Conservation (phyloP, 2,113 vertebrate species). For the Pithys albifrons region DNA sequence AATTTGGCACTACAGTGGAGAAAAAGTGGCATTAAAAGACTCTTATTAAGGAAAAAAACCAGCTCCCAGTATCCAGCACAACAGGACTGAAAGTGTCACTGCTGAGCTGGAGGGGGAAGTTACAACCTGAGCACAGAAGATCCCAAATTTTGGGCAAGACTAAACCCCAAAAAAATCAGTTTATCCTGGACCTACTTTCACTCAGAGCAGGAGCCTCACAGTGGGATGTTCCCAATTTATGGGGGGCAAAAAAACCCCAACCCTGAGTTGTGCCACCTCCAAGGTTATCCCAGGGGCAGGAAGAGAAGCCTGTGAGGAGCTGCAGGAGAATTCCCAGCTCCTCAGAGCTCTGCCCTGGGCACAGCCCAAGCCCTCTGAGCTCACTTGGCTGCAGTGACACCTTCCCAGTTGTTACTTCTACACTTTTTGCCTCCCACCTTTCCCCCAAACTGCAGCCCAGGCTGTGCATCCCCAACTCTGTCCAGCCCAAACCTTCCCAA, state of each 20-base stretch:
- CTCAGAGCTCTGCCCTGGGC: not conserved
- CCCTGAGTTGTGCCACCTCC: accelerated
- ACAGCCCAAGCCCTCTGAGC: not conserved
- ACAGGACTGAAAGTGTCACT: not conserved
- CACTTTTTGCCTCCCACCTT: not conserved
- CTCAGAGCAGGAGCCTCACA: too few relatives aligned
- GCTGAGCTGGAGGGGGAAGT: accelerated
- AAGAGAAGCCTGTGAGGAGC: not conserved
- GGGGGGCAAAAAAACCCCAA: accelerated
- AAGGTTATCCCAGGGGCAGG: not conserved
- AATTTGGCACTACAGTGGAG: not conserved
- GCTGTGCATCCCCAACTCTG: not conserved
- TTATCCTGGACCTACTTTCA: not conserved
- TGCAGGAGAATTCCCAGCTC: not conserved
- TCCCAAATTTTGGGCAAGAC: not conserved
- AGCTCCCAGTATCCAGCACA: too few relatives aligned
- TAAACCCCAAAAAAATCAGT: accelerated
- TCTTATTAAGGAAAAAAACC: not conserved
- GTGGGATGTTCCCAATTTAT: not conserved
- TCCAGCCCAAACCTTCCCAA: not conserved
- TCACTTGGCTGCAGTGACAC: accelerated
- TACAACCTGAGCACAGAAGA: accelerated
- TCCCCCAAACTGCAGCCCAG: not conserved
- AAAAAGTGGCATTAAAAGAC: not conserved
- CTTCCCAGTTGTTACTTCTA: accelerated